Evolutionary conservation across 2,888 invertebrate species (phyloP), one percentile per base, ranked within the genome.

Genomic region (Euplexia lucipara): DNA sequence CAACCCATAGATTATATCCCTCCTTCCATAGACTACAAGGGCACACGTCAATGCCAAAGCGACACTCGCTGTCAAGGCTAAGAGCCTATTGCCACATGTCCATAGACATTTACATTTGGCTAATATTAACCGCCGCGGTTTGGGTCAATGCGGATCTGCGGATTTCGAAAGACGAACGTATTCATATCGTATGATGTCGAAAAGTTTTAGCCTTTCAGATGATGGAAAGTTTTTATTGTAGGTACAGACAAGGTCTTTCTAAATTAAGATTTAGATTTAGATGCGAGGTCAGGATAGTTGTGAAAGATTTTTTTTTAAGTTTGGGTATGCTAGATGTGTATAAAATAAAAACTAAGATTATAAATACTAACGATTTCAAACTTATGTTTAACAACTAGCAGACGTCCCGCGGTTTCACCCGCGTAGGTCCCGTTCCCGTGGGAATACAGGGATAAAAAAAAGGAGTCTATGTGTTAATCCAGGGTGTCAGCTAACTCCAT

Each of bases 41-140:
- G 49, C 64, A 62, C n/a, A 34, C 53, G 16, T 18, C 82, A 81
- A 79, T 79, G 82, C 35, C 71, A 69, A 7, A 51, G 35, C 22
- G 30, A 44, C 56, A 56, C 59, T 61, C 34, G 37, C 30, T 44
- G 45, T 70, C 82, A 81, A 77, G 82, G 82, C 69, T 51, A 65
- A 26, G 9, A 56, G 8, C 12, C 45, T 30, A 69, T 79, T 79
- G 63, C 79, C n/a, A 45, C 75, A 74, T 49, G 51, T 20, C 16
- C 34, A 54, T 51, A 70, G 57, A 71, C 60, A 54, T 49, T 68
- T 60, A 57, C 53, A 58, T 65, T 70, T 49, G 34, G 63, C 47
- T 59, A 70, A 75, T 54, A 35, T 51, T n/a, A 63, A 45, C 58
- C 39, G 7, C 37, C 18, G 41, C 53, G 20, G n/a, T n/a, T n/a